Percentiles rank a stretch among this genome's conserved stretches.
phyloP scores from a whole-genome alignment of 2,888 invertebrate genomes.

The Drosophila infuscata region DNA sequence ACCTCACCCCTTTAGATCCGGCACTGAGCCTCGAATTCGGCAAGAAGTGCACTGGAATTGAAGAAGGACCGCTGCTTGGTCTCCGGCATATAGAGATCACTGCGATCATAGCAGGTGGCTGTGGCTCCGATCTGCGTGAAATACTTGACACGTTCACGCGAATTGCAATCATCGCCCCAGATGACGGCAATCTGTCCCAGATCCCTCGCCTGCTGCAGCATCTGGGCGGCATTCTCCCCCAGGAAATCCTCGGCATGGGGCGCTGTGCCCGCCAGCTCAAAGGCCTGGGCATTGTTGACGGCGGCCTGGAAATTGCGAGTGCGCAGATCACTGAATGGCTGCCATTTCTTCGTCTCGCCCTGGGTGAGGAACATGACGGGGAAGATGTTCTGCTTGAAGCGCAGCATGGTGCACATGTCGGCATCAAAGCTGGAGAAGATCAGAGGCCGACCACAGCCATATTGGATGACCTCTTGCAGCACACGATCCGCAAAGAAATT shows the following conservation, averaged over 20 bases:
- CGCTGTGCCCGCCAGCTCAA: slow-evolving; percentile 94
- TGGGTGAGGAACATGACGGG: slow-evolving; percentile 94
- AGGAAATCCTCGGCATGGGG: slow-evolving; percentile 97
- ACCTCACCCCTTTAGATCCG: slow-evolving; percentile 32
- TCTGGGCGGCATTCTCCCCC: slow-evolving; percentile 88
- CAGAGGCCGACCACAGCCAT: slow-evolving; percentile 93
- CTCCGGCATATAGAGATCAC: slow-evolving; percentile 86
- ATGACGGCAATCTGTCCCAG: slow-evolving; percentile 95
- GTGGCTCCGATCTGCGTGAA: slow-evolving; percentile 96
- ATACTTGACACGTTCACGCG: slow-evolving; percentile 92
- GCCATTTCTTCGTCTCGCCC: slow-evolving; percentile 84
- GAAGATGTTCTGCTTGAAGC: slow-evolving; percentile 97
- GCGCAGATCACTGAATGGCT: slow-evolving; percentile 93
- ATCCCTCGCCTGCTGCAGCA: slow-evolving; percentile 89
- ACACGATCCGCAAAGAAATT: slow-evolving; percentile 96
- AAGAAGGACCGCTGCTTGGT: slow-evolving; percentile 78
- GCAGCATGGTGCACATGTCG: slow-evolving; percentile 96
- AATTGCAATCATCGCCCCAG: slow-evolving; percentile 98
- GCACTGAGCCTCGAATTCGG: slow-evolving; percentile 78
- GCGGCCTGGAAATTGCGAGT: slow-evolving; percentile 93
- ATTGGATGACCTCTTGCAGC: slow-evolving; percentile 91
- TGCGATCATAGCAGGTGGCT: slow-evolving; percentile 98
- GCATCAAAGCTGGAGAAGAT: slow-evolving; percentile 98
- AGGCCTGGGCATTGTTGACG: slow-evolving; percentile 92
- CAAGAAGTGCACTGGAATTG: slow-evolving; percentile 68